Evolutionary conservation across 2,888 invertebrate genomes (phyloP).

Genomic region (Drosophila imparisetae): DNA sequence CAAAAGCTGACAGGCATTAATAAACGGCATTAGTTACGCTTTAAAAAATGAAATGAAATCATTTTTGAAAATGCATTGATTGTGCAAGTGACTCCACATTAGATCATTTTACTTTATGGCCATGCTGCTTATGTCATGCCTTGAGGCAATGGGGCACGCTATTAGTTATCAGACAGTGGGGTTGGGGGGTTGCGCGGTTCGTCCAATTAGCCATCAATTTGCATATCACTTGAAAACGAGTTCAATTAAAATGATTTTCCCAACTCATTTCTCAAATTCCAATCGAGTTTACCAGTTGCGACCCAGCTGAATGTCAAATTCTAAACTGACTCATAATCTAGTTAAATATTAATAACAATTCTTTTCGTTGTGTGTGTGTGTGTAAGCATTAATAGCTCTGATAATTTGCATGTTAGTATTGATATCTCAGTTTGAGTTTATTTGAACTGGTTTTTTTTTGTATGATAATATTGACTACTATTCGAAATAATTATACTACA

Average conservation of each 20-base stretch:
- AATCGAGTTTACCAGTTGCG: slow-evolving; percentile 2
- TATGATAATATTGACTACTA: background rate
- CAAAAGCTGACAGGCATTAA: slow-evolving; percentile 52
- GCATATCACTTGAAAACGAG: slow-evolving; percentile 69
- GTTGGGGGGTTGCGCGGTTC: background rate
- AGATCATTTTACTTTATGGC: slow-evolving; percentile 57
- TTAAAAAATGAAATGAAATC: slow-evolving; percentile 60
- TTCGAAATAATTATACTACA: background rate
- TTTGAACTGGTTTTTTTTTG: background rate
- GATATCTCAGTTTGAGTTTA: background rate
- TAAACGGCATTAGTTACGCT: slow-evolving; percentile 42
- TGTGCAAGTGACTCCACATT: slow-evolving; percentile 55
- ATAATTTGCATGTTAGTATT: background rate
- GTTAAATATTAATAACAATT: slow-evolving; percentile 4
- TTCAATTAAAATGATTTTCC: slow-evolving; percentile 63
- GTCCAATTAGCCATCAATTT: slow-evolving; percentile 60
- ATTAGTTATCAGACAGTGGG: slow-evolving; percentile 17
- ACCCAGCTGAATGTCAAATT: background rate
- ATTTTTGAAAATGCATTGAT: slow-evolving; percentile 75
- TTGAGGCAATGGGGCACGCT: slow-evolving; percentile 8
- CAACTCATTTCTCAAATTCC: slow-evolving; percentile 10
- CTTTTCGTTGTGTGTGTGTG: background rate
- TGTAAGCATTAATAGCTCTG: background rate
- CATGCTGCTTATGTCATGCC: slow-evolving; percentile 47
- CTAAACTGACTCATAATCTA: slow-evolving; percentile 9